Evolutionary conservation across 2,797 vertebrate genomes (phyloP), one percentile per base, ranked within the genome.

Genomic region (Atherinosoma microstoma): DNA sequence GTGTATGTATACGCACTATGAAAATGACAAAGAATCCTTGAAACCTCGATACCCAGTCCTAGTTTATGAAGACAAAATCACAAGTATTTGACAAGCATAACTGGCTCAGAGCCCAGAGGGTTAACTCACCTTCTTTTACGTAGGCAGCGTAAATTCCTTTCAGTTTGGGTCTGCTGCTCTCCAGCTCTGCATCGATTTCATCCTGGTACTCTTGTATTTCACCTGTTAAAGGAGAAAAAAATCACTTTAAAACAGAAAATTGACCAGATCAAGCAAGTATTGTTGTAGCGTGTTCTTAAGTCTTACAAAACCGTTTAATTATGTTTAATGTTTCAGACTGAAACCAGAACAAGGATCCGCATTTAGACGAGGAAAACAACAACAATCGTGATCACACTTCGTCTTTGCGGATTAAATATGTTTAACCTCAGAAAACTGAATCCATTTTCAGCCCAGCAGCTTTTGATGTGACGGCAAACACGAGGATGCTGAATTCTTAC

Each of bases 141-240:
- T 94, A 96, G 57, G 95, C 95, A 24, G 96, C 95, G 24, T 96
- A 97, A 2, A 97, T 89, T 0, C 97, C 96, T 87, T 93, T 96
- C 53, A 95, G 91, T 90, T 95, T 97, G 0, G 97, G 97, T 59
- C 98, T 89, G 64, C 92, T 92, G 86, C 70, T 96, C 83, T 98
- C 94, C 18, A 99, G 94, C 84, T 99, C 97, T 13, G 94, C 93
- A 82, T 99, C 97, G 15, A 99, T 99, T 74, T 97, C 96, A 20
- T 99, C 96, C 87, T 98, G 96, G 89, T 96, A 99, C 73, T 84
- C 93, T 2, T 94, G 94, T 83, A 99, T 92, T 60, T 93, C 90
- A 67, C 87, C 92, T 93, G 88, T 36, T 3, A 4, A 1, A 22
- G 13, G 47, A 1, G 22, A 20, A 42, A 59, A 51, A 8, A 30